These are phyloP conservation scores for Phymanthus crucifer DNA, from an alignment of 92 coral and sea anemone species.

Conservation along the genomic window DNA sequence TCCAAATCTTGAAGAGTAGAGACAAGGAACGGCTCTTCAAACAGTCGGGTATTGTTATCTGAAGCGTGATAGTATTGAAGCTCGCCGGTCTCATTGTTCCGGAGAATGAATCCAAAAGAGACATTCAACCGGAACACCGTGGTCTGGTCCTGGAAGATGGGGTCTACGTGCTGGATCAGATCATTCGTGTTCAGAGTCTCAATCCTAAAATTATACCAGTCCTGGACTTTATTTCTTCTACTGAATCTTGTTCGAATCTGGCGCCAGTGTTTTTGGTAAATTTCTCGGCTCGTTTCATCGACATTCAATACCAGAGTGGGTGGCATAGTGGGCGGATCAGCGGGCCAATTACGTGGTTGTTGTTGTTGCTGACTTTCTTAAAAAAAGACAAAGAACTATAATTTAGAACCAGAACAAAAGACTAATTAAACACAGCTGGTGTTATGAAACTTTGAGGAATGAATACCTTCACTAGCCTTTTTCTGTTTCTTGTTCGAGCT, in stretches of 20 bases:
- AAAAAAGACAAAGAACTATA: not conserved
- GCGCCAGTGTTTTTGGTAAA: not conserved
- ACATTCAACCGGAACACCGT: slow-evolving; percentile 13
- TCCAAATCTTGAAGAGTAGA: not conserved
- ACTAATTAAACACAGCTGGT: not conserved
- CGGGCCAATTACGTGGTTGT: not conserved
- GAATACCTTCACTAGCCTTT: not conserved
- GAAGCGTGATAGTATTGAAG: slow-evolving; percentile 45
- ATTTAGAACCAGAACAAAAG: not conserved
- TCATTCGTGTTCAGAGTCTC: too few species aligned
- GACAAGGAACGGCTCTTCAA: not conserved
- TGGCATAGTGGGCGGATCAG: not conserved
- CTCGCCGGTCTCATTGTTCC: slow-evolving; percentile 50
- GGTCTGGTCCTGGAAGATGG: not conserved
- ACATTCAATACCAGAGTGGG: not conserved
- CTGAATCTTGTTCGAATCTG: too few species aligned
- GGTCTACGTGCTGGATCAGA: too few species aligned
- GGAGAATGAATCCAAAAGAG: slow-evolving; percentile 34
- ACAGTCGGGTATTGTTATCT: slow-evolving; percentile 11
- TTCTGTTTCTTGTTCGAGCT: not conserved
- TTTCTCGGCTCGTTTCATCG: not conserved
- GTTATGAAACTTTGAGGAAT: not conserved
- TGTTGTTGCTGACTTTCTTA: too few species aligned
- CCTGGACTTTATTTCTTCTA: too few species aligned
- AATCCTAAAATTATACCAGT: too few species aligned